Conservation (phyloP, 37 sponge, comb jelly and placozoan genomes). For the Tethya wilhelma region DNA sequence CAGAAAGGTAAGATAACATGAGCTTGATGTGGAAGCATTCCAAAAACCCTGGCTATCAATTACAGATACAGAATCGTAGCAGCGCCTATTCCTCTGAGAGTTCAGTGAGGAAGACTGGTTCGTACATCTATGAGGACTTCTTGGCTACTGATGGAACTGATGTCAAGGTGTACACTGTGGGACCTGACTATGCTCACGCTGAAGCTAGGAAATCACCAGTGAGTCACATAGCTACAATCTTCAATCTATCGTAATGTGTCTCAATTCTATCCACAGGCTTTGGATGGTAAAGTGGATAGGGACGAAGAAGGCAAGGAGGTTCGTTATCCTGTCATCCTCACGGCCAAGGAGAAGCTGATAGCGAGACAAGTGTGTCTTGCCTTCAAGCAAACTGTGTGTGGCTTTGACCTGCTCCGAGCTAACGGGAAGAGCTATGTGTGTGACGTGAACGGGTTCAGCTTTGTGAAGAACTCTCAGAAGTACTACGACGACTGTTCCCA, state of each 20-base stretch:
- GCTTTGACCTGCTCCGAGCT: constrained; percentile 93
- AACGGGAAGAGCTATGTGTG: constrained; percentile 97
- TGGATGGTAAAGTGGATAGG: constrained; percentile 96
- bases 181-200: constrained; percentile 95
- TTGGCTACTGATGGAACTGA: constrained; percentile 95
- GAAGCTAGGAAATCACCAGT: constrained; percentile 97
- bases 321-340: constrained; percentile 92
- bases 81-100: constrained; percentile 80
- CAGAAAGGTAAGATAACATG: constrained; percentile 72
- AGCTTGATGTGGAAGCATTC: background rate
- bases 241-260: background rate
- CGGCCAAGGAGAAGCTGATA: constrained; percentile 90
- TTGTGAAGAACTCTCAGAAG: constrained; percentile 93
- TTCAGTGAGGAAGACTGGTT: constrained; percentile 71
- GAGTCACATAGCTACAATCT: constrained; percentile 50
- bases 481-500: constrained; percentile 96
- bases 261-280: constrained; percentile 69
- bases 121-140: constrained; percentile 96
- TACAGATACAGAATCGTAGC: constrained; percentile 76
- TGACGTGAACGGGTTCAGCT: constrained; percentile 99
- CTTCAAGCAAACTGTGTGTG: constrained; percentile 97
- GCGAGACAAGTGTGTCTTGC: constrained; percentile 88
- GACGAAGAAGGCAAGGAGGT: constrained; percentile 90
- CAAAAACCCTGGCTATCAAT: too few species aligned
- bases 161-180: constrained; percentile 96